Conservation (phyloP, 2,797 vertebrate genomes). For the Pterois miles region DNA sequence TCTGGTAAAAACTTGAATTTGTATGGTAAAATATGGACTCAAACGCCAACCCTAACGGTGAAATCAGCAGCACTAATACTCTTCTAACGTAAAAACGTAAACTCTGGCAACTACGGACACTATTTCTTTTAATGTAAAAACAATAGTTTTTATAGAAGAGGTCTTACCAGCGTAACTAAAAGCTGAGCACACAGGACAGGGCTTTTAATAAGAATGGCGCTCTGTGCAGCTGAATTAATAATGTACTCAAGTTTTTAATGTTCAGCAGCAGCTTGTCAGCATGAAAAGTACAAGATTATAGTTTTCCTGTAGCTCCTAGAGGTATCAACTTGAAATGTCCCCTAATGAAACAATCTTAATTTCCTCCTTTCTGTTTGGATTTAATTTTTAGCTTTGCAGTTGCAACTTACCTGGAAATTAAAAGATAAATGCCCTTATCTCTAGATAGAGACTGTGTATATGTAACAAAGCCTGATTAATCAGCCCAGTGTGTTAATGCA, state of each 20-base stretch:
- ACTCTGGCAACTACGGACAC: background rate
- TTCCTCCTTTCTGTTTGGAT: conserved; percentile 5
- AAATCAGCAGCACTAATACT: rapidly evolving
- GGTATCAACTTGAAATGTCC: background rate
- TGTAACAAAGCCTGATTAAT: conserved; percentile 11
- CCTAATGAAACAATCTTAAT: background rate
- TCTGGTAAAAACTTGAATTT: background rate
- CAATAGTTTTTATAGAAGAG: too few species aligned
- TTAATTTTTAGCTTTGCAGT: background rate
- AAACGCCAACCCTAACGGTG: background rate
- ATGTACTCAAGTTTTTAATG: background rate
- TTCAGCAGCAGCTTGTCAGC: background rate
- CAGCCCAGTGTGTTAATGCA: background rate
- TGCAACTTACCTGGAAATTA: conserved; percentile 5
- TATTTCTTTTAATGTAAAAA: background rate
- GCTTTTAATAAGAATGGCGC: too few species aligned
- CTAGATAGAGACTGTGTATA: background rate
- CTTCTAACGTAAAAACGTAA: background rate
- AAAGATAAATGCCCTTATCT: background rate
- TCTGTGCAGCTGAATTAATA: background rate
- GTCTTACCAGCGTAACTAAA: too few species aligned
- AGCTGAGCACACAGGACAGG: too few species aligned
- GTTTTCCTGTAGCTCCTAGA: rapidly evolving
- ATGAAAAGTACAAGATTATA: background rate
- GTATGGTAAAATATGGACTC: background rate